Base-by-base conservation (phyloP, 1,140 invertebrate genomes). In the Mylabris phalerata region DNA sequence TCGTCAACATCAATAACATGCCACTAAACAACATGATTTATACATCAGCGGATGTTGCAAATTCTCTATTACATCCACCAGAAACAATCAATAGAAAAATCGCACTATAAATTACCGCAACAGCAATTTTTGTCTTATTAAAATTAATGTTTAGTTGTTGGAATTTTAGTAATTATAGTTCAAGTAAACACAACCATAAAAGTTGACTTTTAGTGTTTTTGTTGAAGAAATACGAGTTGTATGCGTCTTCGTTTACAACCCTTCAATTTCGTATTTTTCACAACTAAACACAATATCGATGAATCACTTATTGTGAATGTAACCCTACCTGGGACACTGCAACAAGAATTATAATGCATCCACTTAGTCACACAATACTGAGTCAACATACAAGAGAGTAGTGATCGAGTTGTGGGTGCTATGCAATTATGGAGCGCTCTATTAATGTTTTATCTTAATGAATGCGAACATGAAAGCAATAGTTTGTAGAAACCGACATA, bases 341-440 rank as follows among this genome's bases (percentile, higher is more conserved):
- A 58, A 43, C 51, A 47, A 62, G 19, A 63, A 60, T 59, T 57
- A 57, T 60, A 60, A 60, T 56, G 61, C 50, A 54, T 57, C 59
- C 57, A 63, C 50, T 62, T 57, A 55, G 57, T 60, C 57, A 63
- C 57, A 60, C 61, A 43, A 60, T 60, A 48, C 57, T 60, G 49
- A 60, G 46, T 60, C 58, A 60, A 60, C 46, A 60, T 9, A 46
- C 32, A 32, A 50, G 49, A 32, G 32, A 32, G 38, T 41, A 45
- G 51, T 13, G 24, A n/a, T n/a, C 3, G 13, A 51, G 32, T 54
- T 45, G 51, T 45, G 51, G 51, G 42, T 54, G 51, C 25, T 41
- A 9, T 54, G 43, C 51, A 54, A 54, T 54, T 54, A 54, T 19
- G 38, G 9, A 32, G 11, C 51, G 51, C 51, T 54, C 45, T 54